Base-by-base conservation (phyloP, 2,113 vertebrate genomes). In the Sinocyclocheilus rhinocerous region DNA sequence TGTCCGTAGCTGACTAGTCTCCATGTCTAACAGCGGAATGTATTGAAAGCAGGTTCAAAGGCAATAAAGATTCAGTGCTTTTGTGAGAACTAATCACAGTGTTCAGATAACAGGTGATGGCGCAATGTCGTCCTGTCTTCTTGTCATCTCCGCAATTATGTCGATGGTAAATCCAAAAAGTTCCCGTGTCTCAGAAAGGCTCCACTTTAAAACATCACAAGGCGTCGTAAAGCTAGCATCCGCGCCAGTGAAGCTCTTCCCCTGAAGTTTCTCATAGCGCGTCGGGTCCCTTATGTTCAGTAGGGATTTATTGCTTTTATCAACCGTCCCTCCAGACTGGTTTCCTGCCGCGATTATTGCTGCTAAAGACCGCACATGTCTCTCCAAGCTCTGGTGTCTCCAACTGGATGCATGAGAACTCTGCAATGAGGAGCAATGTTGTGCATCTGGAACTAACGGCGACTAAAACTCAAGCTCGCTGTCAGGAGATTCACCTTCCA, bases 241-340 rank as follows among this genome's bases (percentile, higher is more conserved):
- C 86, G 80, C 29, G 85, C 89, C 89, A 59, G 89, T 87, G 85
- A 76, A 61, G 65, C 76, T 89, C 90, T 91, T 89, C 91, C 88
- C 92, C 94, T 89, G 89, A 95, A 95, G 91, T 95, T 95, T 92
- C 90, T 91, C 94, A 95, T 95, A 77, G 93, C 93, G 92, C 92
- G 91, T 82, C 84, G 80, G 88, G 91, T 90, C 90, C 84, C 91
- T 94, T 92, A 85, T 92, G 90, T 88, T 86, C 77, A 55, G 82
- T 76, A 88, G 86, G 88, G 81, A 91, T 92, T 89, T 94, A 95
- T 95, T 95, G 94, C 94, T 95, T 93, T 79, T 89, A 89, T 91
- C 86, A 86, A 82, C 91, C 52, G 52, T 55, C 52, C 92, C 85
- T 85, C 84, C 92, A 89, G 87, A 79, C 89, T 90, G 55, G 67